Evolutionary conservation across 1,140 invertebrate species (phyloP).

Genomic region (Dendrolimus kikuchii): DNA sequence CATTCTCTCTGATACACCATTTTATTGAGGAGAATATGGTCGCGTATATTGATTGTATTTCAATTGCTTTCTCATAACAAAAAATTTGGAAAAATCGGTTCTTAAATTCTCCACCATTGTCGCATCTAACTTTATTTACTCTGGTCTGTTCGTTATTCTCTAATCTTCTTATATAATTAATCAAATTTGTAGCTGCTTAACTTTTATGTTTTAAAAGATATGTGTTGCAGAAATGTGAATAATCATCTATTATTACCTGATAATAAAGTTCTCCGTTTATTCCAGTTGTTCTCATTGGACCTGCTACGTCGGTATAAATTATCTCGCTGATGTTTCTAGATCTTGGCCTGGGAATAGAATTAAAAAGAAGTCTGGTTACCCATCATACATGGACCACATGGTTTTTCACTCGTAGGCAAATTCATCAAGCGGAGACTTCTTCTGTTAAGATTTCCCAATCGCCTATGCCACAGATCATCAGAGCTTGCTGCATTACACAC

Average conservation of each 20-base stretch:
- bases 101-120: slow-evolving; percentile 4
- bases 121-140: slow-evolving; percentile 1
- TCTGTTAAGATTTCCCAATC: slow-evolving; percentile 10
- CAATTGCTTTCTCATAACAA: no score
- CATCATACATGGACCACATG: slow-evolving; percentile 9
- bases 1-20: no score
- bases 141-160: slow-evolving; percentile 1
- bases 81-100: no score
- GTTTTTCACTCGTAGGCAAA: slow-evolving; percentile 5
- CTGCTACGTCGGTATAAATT: slow-evolving; percentile 17
- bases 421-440: slow-evolving; percentile 3
- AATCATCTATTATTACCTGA: slow-evolving; percentile 22
- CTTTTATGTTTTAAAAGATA: slow-evolving; percentile 8
- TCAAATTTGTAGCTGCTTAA: slow-evolving; percentile 3
- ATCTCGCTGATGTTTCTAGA: slow-evolving; percentile 13
- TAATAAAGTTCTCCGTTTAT: slow-evolving; percentile 13
- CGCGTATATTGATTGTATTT: no score
- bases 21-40: no score
- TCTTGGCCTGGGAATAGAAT: slow-evolving; percentile 3
- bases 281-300: slow-evolving; percentile 9
- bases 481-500: neutral
- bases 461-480: slow-evolving; percentile 13
- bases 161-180: slow-evolving; percentile 1
- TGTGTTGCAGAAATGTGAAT: slow-evolving; percentile 7
- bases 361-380: slow-evolving; percentile 17